phyloP scores from a whole-genome alignment of 1,140 invertebrate species.

The Lepeophtheirus salmonis region DNA sequence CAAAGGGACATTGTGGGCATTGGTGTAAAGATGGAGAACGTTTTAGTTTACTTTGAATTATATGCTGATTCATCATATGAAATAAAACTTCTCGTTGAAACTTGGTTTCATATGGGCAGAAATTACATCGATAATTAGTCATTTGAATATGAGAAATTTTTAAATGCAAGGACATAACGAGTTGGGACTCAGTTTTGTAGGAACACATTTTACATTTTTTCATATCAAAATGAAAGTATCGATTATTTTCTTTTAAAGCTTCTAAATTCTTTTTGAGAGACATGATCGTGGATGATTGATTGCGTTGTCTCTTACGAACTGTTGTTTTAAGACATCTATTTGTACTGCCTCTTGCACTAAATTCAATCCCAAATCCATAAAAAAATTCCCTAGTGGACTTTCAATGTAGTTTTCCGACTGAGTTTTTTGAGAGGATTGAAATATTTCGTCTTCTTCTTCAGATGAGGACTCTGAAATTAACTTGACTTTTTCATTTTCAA shows the following conservation, averaged over 20 bases:
- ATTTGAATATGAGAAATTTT: conserved; percentile 79
- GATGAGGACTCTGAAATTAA: too few species aligned
- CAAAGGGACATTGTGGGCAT: conserved; percentile 80
- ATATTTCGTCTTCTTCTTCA: conserved; percentile 21
- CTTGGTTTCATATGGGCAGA: conserved; percentile 58
- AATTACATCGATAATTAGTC: conserved; percentile 48
- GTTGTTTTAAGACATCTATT: conserved; percentile 62
- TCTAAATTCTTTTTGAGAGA: conserved; percentile 60
- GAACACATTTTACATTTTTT: conserved; percentile 75
- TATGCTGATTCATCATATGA: conserved; percentile 77
- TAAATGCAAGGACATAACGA: conserved; percentile 70
- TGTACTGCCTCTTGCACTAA: conserved; percentile 82
- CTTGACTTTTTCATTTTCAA: conserved; percentile 27
- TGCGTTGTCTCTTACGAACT: conserved; percentile 47
- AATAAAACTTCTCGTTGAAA: conserved; percentile 63
- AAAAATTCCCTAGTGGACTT: conserved; percentile 68
- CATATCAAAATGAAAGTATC: conserved; percentile 52
- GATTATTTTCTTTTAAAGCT: conserved; percentile 69
- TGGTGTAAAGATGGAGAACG: conserved; percentile 68
- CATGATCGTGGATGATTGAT: conserved; percentile 34
- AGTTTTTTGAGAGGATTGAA: conserved; percentile 20
- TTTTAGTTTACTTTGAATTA: conserved; percentile 55
- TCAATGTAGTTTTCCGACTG: conserved; percentile 43
- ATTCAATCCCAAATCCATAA: conserved; percentile 73
- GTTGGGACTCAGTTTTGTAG: conserved; percentile 71